A percentile compares a stretch with the other conserved stretches of the same genome.
Conservation (phyloP, 1,140 invertebrate genomes). For the Agrypnia vestita region DNA sequence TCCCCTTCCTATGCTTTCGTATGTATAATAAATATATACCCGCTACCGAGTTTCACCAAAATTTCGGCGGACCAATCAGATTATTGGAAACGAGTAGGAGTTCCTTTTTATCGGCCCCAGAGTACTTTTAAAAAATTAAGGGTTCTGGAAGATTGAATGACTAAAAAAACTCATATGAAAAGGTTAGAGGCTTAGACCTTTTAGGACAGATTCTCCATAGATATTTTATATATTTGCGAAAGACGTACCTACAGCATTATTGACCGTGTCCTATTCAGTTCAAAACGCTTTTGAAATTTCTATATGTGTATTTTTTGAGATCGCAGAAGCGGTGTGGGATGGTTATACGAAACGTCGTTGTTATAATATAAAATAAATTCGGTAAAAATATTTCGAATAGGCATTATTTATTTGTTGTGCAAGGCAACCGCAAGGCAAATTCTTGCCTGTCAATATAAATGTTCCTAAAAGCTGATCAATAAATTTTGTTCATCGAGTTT, state of each 20-base stretch:
- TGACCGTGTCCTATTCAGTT: constrained; percentile 15
- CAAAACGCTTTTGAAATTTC: background rate
- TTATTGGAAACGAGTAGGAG: constrained; percentile 16
- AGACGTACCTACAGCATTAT: background rate
- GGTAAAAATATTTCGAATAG: constrained; percentile 26
- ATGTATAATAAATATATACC: constrained; percentile 9
- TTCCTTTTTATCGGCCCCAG: constrained; percentile 36
- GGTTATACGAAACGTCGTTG: background rate
- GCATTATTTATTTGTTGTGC: constrained; percentile 34
- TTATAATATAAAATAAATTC: constrained; percentile 6
- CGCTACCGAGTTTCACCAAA: constrained; percentile 12
- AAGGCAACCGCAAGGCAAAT: constrained; percentile 38
- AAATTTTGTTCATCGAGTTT: constrained; percentile 39
- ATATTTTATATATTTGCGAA: constrained; percentile 31
- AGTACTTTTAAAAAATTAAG: constrained; percentile 30
- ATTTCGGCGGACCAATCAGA: constrained; percentile 38
- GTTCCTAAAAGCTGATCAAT: constrained; percentile 22
- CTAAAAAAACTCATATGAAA: constrained; percentile 12
- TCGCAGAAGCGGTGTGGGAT: constrained; percentile 14
- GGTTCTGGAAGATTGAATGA: background rate
- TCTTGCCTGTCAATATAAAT: constrained; percentile 25
- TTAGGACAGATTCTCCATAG: constrained; percentile 27
- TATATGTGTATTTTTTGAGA: constrained; percentile 7
- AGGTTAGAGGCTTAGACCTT: constrained; percentile 34
- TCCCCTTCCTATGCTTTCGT: constrained; percentile 4